Evolutionary conservation across 2,113 vertebrate species (phyloP).

Genomic region (Desmodus rotundus): DNA sequence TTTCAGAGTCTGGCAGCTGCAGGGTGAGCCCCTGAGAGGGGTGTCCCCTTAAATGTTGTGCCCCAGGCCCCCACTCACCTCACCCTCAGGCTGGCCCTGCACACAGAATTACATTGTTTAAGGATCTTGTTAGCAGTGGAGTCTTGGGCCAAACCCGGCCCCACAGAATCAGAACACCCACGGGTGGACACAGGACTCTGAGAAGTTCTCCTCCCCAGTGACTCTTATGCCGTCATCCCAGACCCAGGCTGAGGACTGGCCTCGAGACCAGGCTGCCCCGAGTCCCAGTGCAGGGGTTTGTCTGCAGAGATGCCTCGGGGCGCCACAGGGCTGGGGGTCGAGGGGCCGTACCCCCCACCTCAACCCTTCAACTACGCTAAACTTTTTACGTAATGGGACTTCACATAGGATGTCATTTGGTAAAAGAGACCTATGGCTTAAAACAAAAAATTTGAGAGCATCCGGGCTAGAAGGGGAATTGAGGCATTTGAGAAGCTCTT

Average conservation of each 20-base stretch:
- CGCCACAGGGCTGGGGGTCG: background rate
- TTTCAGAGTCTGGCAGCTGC: background rate
- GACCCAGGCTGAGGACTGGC: background rate
- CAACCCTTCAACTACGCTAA: background rate
- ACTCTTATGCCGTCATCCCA: no score
- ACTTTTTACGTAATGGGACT: background rate
- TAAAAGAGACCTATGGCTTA: background rate
- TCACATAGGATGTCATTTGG: background rate
- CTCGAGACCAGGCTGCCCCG: background rate
- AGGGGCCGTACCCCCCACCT: no score
- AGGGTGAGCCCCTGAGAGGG: background rate
- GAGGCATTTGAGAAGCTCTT: background rate
- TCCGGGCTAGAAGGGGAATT: background rate
- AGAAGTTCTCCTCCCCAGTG: background rate
- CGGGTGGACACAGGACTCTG: background rate
- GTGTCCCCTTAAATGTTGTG: fast-evolving
- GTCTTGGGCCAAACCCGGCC: background rate
- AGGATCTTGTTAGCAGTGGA: background rate
- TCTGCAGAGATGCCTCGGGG: background rate
- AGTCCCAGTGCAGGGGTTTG: fast-evolving
- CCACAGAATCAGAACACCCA: background rate
- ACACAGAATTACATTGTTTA: background rate
- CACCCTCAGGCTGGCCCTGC: no score
- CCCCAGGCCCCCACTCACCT: no score
- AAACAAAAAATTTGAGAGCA: background rate